Conservation (phyloP, 2,797 vertebrate species). For the Corythornis leucogaster region DNA sequence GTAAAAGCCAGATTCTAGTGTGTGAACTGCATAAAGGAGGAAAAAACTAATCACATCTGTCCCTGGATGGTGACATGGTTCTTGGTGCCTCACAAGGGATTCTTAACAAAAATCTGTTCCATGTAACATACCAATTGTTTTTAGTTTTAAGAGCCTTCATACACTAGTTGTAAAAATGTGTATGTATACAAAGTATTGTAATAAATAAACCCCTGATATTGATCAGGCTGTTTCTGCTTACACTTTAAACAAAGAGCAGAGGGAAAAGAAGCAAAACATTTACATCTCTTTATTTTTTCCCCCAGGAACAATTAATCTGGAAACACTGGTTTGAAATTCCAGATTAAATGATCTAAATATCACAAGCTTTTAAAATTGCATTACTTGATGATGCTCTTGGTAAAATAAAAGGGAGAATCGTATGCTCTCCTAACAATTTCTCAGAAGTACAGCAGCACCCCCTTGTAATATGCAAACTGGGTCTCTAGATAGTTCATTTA, state of each 20-base stretch:
- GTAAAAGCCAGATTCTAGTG: not conserved
- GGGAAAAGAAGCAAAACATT: not conserved
- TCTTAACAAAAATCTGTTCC: not conserved
- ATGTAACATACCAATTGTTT: not conserved
- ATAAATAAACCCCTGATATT: not conserved
- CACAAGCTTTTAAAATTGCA: not conserved
- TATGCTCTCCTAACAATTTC: not conserved
- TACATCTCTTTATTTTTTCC: not conserved
- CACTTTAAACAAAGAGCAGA: not conserved
- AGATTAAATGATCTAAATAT: not conserved
- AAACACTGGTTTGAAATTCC: not conserved
- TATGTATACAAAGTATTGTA: not conserved
- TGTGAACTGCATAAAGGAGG: not conserved
- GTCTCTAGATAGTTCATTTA: not conserved
- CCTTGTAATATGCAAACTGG: not conserved
- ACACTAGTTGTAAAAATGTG: not conserved
- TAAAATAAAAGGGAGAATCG: not conserved
- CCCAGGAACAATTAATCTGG: not conserved
- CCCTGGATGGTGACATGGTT: not conserved
- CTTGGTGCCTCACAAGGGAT: not conserved
- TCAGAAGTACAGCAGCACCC: not conserved
- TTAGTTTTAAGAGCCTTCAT: not conserved
- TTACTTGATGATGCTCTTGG: not conserved
- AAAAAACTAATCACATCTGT: not conserved
- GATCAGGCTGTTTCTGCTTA: not conserved